Base-by-base conservation (phyloP, 2,888 invertebrate genomes). In the Stenchaetothrips biformis region DNA sequence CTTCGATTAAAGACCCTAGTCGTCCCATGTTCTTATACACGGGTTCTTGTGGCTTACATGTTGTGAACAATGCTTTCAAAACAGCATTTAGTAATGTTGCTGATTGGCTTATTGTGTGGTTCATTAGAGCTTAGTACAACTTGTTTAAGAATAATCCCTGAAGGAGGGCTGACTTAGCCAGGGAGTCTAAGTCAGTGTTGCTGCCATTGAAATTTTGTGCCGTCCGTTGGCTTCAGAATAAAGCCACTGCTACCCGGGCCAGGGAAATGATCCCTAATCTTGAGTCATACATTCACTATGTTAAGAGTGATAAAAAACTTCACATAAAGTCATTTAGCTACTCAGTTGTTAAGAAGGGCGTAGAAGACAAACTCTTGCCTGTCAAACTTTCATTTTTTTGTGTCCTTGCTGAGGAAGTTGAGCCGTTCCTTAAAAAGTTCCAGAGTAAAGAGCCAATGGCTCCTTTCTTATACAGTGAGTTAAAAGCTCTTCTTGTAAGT, bases 141-240 rank as follows among this genome's bases (percentile, higher is more conserved):
- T 48, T 82, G 74, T 82, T 82, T 78, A 82, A 82, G 77, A 74
- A 82, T 79, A 48, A 21, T n/a, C 81, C 81, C 53, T 78, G 80
- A 7, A 67, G 80, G 13, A 79, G 82, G 77, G 80, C 79, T 78
- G 80, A 80, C 25, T 81, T 62, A 25, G 81, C 53, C n/a, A 37
- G 67, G n/a, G 67, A 78, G 18, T 80, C 81, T 4, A 77, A 80
- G 47, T 80, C 80, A 13, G 62, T 48, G 74, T 48, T 77, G 79
- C 80, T 82, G 53, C 81, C 82, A 62, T 27, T 80, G 78, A 81
- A 81, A 78, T 81, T 82, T 59, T 82, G 82, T 62, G 37, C 79
- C n/a, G 79, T 81, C 48, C 77, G 82, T 67, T 82, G 82, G 82
- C 25, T 82, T 25, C 79, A 82, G 27, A 82, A 82, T 48, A 47